Conservation (phyloP, 2,888 invertebrate genomes). For the Megastigmus dorsalis region DNA sequence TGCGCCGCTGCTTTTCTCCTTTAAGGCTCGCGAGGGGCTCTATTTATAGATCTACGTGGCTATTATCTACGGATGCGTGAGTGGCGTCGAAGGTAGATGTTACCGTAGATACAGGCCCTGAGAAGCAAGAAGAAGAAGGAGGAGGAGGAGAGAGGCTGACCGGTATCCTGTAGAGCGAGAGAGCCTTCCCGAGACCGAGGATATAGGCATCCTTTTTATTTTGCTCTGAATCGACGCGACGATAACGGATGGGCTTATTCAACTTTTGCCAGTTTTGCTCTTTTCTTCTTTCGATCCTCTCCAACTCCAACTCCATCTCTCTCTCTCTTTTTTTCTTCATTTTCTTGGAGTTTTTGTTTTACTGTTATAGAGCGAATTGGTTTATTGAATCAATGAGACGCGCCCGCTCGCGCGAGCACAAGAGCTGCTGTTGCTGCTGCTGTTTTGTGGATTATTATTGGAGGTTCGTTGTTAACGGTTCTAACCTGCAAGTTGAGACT, state of each 20-base stretch:
- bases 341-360: neutral
- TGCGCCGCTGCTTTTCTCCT: conserved; percentile 1
- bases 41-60: conserved; percentile 59
- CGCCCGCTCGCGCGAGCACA: too few relatives aligned
- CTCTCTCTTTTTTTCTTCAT: conserved; percentile 2
- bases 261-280: neutral
- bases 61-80: conserved; percentile 62
- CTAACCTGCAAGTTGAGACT: too few relatives aligned
- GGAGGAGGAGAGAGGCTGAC: neutral
- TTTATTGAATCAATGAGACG: too few relatives aligned
- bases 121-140: neutral
- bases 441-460: too few relatives aligned
- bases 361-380: neutral
- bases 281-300: too few relatives aligned
- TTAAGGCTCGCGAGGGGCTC: conserved; percentile 24
- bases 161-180: conserved; percentile 17
- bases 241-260: conserved; percentile 43
- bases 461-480: too few relatives aligned
- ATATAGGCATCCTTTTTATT: neutral
- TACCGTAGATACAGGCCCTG: conserved; percentile 27
- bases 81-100: conserved; percentile 51
- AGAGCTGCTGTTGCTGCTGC: too few relatives aligned
- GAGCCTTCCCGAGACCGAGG: neutral
- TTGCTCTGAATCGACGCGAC: neutral
- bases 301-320: too few relatives aligned